These are phyloP conservation scores for Pachyrhynchus sulphureomaculatus DNA, from an alignment of 1,140 invertebrate species.

Conservation along the genomic window DNA sequence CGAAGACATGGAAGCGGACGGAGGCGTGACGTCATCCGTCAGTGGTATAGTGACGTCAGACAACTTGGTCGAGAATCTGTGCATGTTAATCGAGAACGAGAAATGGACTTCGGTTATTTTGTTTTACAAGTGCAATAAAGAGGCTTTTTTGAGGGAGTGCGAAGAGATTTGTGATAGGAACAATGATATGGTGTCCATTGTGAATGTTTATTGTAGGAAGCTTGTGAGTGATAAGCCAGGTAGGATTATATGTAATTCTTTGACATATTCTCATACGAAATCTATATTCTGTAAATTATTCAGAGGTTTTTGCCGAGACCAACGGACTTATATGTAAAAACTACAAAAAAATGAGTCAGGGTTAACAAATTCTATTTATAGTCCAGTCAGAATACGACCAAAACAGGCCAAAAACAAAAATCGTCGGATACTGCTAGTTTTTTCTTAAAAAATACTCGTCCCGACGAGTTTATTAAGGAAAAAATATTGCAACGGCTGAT, in stretches of 20 bases:
- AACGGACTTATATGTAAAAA: no score
- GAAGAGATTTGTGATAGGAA: constrained; percentile 58
- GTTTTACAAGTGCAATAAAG: constrained; percentile 62
- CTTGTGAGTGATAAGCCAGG: constrained; percentile 68
- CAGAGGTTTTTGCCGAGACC: constrained; percentile 1
- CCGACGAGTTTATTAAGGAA: no score
- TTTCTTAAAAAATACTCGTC: no score
- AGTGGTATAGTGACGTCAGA: constrained; percentile 48
- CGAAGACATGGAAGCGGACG: constrained; percentile 60
- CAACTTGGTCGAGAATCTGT: constrained; percentile 57
- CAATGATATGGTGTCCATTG: constrained; percentile 66
- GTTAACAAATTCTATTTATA: no score
- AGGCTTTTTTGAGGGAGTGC: constrained; percentile 63
- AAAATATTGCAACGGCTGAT: no score
- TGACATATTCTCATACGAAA: background rate
- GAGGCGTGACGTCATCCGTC: constrained; percentile 56
- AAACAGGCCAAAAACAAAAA: no score
- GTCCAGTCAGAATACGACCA: no score
- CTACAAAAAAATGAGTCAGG: no score
- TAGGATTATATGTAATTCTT: constrained; percentile 41
- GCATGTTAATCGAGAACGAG: constrained; percentile 63
- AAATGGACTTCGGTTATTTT: constrained; percentile 65
- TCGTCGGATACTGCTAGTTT: no score
- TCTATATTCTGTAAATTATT: background rate
- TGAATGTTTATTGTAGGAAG: constrained; percentile 72